These are phyloP conservation scores for Crocuta crocuta DNA, from an alignment of 2,113 vertebrate genomes.

Conservation along the genomic window DNA sequence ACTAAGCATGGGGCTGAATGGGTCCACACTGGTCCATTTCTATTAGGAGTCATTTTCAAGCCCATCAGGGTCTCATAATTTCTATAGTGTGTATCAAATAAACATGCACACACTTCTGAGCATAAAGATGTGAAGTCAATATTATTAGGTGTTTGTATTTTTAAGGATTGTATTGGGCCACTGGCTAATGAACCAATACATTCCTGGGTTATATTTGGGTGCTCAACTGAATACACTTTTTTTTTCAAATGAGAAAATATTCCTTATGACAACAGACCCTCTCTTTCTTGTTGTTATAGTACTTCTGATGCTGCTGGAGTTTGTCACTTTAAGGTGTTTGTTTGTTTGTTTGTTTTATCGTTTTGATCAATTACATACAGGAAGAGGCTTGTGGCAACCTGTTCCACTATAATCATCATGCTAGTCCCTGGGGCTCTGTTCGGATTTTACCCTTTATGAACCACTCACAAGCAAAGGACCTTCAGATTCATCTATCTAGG, in stretches of 20 bases:
- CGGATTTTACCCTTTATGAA: neutral
- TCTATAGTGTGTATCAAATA: neutral
- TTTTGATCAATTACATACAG: neutral
- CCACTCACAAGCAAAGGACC: neutral
- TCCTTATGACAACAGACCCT: neutral
- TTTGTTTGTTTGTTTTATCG: too few relatives aligned
- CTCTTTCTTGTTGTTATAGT: neutral
- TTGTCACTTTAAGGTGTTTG: neutral
- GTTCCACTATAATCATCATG: neutral
- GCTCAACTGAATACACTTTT: neutral
- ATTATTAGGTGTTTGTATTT: neutral
- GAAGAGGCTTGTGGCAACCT: neutral
- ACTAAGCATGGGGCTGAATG: neutral
- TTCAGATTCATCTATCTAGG: neutral
- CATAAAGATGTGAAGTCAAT: neutral
- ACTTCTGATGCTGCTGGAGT: neutral
- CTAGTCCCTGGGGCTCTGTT: neutral
- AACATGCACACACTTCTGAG: neutral
- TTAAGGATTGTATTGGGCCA: neutral
- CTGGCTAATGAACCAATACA: neutral
- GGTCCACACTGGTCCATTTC: neutral
- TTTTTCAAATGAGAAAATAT: neutral
- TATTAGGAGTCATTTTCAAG: neutral
- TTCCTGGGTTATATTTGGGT: neutral
- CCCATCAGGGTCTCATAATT: neutral